Evolutionary conservation across 2,888 invertebrate species (phyloP).

Genomic region (Dasypolia templi): DNA sequence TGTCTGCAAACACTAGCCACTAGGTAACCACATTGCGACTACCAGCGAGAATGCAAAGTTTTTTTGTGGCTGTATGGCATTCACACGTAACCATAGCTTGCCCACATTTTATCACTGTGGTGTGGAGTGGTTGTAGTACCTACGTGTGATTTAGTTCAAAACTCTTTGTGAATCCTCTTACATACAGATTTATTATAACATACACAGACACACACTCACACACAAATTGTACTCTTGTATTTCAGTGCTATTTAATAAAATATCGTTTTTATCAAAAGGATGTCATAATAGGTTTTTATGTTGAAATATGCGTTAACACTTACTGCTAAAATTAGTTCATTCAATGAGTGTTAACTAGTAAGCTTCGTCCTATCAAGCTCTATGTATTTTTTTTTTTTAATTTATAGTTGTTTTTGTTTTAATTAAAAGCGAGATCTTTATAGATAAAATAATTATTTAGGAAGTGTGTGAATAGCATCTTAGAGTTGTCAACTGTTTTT

Average conservation of each 20-base stretch:
- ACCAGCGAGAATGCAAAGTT: no score
- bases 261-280: conserved; percentile 46
- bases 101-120: no score
- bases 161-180: not conserved
- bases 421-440: not conserved
- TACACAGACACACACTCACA: not conserved
- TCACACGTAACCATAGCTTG: no score
- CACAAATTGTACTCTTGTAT: not conserved
- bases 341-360: not conserved
- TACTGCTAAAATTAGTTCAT: conserved; percentile 38
- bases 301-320: conserved; percentile 34
- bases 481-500: not conserved
- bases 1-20: no score
- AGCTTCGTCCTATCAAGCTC: not conserved
- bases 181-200: conserved; percentile 1
- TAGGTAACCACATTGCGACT: no score
- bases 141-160: not conserved
- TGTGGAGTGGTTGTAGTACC: no score
- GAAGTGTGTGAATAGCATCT: not conserved
- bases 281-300: conserved; percentile 33
- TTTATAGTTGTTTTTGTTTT: not conserved
- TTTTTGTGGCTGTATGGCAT: no score
- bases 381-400: not conserved
- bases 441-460: not conserved
- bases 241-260: conserved; percentile 8